A percentile compares a stretch with the other conserved stretches of the same genome.
These are phyloP conservation scores for Potorous gilbertii DNA, from an alignment of 2,797 vertebrate species.

Conservation along the genomic window DNA sequence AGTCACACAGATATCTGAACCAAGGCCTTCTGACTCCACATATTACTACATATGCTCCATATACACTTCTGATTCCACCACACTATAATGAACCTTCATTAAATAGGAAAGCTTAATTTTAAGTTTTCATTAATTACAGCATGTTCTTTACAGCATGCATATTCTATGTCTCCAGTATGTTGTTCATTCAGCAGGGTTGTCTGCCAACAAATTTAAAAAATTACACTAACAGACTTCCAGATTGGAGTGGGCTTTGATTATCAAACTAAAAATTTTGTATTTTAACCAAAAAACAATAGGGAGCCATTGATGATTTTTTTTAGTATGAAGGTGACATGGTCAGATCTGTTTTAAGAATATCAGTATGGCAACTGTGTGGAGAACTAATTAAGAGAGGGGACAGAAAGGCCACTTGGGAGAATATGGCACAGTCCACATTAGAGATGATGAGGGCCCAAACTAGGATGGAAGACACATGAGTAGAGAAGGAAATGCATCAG, in stretches of 20 bases:
- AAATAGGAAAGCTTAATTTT: constrained; percentile 52
- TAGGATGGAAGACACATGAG: not conserved
- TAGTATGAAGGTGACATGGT: not conserved
- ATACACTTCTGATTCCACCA: not conserved
- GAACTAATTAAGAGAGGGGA: not conserved
- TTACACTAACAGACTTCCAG: not conserved
- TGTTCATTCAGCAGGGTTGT: constrained; percentile 10
- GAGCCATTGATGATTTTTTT: not conserved
- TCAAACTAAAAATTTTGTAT: not conserved
- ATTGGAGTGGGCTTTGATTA: not conserved
- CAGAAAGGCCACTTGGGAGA: not conserved
- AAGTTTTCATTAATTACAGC: constrained; percentile 43
- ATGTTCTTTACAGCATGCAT: not conserved
- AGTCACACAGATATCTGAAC: not conserved
- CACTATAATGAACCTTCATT: not conserved
- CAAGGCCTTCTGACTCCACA: not conserved
- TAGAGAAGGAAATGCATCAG: not conserved
- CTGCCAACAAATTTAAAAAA: constrained; percentile 32
- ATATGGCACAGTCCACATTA: not conserved
- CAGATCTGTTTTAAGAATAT: not conserved
- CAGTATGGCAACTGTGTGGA: not conserved
- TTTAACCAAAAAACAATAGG: not conserved
- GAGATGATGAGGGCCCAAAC: not conserved
- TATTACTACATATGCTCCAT: no score
- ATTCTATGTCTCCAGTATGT: not conserved